Conservation (phyloP, 2,888 invertebrate species). For the Ptychoptera albimana region DNA sequence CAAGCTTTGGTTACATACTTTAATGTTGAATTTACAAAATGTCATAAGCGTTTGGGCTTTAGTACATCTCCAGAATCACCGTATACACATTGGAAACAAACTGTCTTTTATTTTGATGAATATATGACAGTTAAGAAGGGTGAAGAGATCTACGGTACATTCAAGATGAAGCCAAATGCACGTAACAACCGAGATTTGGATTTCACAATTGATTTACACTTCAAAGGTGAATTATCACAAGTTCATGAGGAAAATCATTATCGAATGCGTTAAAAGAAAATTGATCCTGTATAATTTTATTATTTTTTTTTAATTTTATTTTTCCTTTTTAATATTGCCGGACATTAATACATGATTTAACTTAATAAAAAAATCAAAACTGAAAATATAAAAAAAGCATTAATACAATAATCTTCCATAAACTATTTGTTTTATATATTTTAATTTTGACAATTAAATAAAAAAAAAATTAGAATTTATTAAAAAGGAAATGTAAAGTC, state of each 20-base stretch:
- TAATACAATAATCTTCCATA: too few species aligned
- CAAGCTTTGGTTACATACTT: constrained; percentile 98
- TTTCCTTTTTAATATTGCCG: too few species aligned
- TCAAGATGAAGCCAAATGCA: constrained; percentile 89
- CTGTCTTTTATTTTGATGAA: constrained; percentile 95
- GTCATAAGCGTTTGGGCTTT: constrained; percentile 95
- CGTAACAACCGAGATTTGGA: constrained; percentile 95
- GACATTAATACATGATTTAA: too few species aligned
- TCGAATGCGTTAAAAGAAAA: constrained; percentile 64
- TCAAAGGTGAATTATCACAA: constrained; percentile 77
- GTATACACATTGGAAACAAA: constrained; percentile 97
- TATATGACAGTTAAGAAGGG: constrained; percentile 90
- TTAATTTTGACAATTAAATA: too few species aligned
- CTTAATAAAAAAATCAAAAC: too few species aligned
- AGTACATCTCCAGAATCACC: constrained; percentile 96
- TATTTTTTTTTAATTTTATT: too few species aligned
- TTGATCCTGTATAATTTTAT: too few species aligned
- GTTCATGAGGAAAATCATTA: constrained; percentile 75
- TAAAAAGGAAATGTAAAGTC: too few species aligned
- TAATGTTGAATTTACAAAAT: constrained; percentile 98
- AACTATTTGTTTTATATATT: too few species aligned
- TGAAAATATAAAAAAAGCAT: too few species aligned
- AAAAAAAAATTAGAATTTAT: too few species aligned
- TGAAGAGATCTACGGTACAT: constrained; percentile 84
- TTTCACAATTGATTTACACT: constrained; percentile 83